Evolutionary conservation across 2,113 vertebrate genomes (phyloP), one percentile per base, ranked within the genome.

Genomic region (Alouatta palliata): DNA sequence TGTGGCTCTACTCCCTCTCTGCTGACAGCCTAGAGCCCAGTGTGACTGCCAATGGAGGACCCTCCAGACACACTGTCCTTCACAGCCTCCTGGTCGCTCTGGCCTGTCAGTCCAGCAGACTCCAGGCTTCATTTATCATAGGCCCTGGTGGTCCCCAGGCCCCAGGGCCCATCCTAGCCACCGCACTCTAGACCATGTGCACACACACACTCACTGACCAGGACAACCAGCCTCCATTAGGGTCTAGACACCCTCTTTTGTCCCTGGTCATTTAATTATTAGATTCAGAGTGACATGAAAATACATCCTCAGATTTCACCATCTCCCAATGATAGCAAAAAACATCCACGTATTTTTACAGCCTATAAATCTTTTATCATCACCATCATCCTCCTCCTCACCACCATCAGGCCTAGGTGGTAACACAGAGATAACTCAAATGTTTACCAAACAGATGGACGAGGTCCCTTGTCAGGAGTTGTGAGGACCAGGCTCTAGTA

Each of bases 271-370:
- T 14, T 93, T 90, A 45, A 81, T 70, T 68, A 70, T 54, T 68
- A 96, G 61, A 82, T 47, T 70, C 56, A 64, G 49, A 87, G 13
- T 35, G 3, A n/a, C 79, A 19, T 68, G 35, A 64, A 87, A 83
- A 76, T 54, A 30, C 1, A 4, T 25, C 35, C 27, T 94, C 37
- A 49, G 52, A 37, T 66, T 88, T 91, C 30, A 4, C 87, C 43
- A 3, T 71, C n/a, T 49, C 56, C 40, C 49, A 27, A 0, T 3
- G 23, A 81, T 37, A 25, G 43, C 21, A 0, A 13, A 1, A 64
- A 66, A 32, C 45, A 35, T 25, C 6, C 10, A 3, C 25, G 12
- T 17, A 47, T 37, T 73, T 68, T 49, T n/a, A 37, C 16, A 35
- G 43, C 45, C 49, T 93, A 84, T 61, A 83, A 77, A 56, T 37